Base-by-base conservation (phyloP, 1,140 invertebrate species). In the Probaryconus sp. region DNA sequence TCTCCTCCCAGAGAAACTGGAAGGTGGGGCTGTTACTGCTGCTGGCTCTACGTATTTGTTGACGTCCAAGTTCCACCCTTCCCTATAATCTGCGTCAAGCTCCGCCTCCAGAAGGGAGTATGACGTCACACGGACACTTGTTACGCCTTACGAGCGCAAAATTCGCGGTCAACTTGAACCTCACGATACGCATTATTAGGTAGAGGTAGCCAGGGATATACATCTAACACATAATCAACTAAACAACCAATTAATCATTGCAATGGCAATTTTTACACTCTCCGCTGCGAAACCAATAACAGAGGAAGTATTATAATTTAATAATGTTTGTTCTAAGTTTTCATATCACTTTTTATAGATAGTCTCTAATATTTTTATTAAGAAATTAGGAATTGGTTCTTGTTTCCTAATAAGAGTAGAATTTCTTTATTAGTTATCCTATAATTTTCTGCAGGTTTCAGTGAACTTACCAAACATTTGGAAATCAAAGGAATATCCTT, bases 71-170 rank as follows among this genome's bases (percentile, higher is more conserved):
- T 76, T 76, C 79, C 77, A 81, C 81, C 81, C 78, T 74, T 67
- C 79, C 48, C 77, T 74, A 64, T 55, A 58, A 51, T 72, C 35
- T 80, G 67, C 35, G 63, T 45, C 70, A 79, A 76, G 81, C 85
- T 83, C 86, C 86, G 85, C 86, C 86, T 87, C 83, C 79, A 79
- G 80, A 78, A 83, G 80, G 69, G 68, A 68, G 70, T 37, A 65
- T 87, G 83, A 87, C 84, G 85, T 86, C 84, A 84, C 76, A 69
- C 79, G 69, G 82, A 87, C 85, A 87, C 86, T 88, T 88, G 85
- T 87, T 88, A 87, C 86, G 85, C 86, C 85, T 64, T 50, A 48
- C 20, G 48, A 73, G 28, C 33, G 42, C 48, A 35, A 55, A 67
- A 76, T 53, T 55, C 53, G 60, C 55, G 55, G 55, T 73, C 38